phyloP scores from a whole-genome alignment of 1,140 invertebrate species.

The Anastrepha ludens region DNA sequence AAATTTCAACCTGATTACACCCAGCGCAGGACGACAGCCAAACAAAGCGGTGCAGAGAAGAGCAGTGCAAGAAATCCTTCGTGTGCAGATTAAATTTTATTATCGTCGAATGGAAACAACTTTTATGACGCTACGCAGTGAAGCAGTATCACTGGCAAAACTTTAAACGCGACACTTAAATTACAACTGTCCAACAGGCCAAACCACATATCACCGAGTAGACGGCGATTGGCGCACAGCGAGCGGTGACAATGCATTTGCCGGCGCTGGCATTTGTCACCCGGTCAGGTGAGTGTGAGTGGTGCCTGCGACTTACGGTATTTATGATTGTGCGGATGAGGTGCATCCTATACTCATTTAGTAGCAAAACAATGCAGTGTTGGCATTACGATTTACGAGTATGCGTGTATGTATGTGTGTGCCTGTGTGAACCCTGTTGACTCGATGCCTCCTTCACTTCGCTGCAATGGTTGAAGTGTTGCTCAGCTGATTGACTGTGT shows the following conservation, averaged over 20 bases:
- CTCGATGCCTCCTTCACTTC: not conserved
- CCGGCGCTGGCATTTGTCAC: constrained; percentile 28
- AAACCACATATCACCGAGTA: constrained; percentile 24
- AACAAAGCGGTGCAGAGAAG: not conserved
- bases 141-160: constrained; percentile 26
- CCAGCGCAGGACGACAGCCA: not conserved
- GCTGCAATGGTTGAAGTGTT: not conserved
- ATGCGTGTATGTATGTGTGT: not conserved
- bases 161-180: constrained; percentile 48
- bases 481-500: not conserved
- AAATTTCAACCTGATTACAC: constrained; percentile 4
- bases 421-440: not conserved
- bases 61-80: not conserved
- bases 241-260: constrained; percentile 23
- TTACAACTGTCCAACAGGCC: constrained; percentile 49
- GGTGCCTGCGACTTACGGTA: constrained; percentile 1
- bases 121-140: constrained; percentile 18
- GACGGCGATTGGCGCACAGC: constrained; percentile 3
- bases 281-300: not conserved
- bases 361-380: not conserved
- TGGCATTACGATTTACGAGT: constrained; percentile 25
- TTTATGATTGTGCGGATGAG: constrained; percentile 6
- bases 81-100: constrained; percentile 36
- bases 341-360: not conserved
- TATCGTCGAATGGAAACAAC: constrained; percentile 17